Percentiles rank a stretch among this genome's conserved stretches.
These are phyloP conservation scores for Molanna angustata DNA, from an alignment of 2,888 invertebrate genomes.

Conservation along the genomic window DNA sequence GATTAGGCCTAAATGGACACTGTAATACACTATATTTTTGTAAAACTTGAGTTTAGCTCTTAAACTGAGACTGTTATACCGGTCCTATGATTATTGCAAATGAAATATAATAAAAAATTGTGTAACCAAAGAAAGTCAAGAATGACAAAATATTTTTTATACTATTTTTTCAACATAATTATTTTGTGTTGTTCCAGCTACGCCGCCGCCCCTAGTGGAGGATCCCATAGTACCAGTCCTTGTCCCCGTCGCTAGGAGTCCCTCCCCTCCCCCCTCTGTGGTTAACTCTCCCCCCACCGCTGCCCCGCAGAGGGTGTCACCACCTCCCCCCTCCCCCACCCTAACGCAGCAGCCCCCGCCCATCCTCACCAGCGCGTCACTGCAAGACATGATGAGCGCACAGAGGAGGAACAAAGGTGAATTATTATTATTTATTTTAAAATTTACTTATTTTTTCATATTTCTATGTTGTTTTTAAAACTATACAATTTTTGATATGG, in stretches of 20 bases:
- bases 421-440: background rate
- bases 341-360: no score
- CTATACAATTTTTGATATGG: no score
- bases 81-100: no score
- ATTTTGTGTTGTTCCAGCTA: background rate
- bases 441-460: background rate
- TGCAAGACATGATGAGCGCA: slow-evolving; percentile 52
- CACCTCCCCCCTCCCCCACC: slow-evolving; percentile 31
- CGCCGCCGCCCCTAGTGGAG: slow-evolving; percentile 5
- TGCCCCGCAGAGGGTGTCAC: slow-evolving; percentile 52
- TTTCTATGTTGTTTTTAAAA: no score
- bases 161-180: no score
- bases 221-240: background rate
- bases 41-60: no score
- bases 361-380: slow-evolving; percentile 49
- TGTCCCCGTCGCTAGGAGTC: slow-evolving; percentile 3
- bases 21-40: no score
- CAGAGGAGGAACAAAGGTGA: slow-evolving; percentile 50
- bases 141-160: no score
- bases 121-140: no score
- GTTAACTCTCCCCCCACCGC: slow-evolving; percentile 42
- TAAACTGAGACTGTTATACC: no score
- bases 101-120: no score
- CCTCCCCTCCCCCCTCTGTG: background rate
- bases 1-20: no score